phyloP scores from a whole-genome alignment of 2,113 vertebrate species.

The mouse (Mus musculus) region GRCm39 chr6:36430501-36431000 shows the following conservation, averaged over 20 bases:
- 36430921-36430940: background rate
- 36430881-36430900: background rate
- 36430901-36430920: background rate
- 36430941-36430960: background rate
- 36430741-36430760: slow-evolving; percentile 69
- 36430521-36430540: background rate
- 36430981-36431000: background rate
- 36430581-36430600: background rate
- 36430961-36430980: background rate
- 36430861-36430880: background rate
- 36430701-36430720: slow-evolving; percentile 53
- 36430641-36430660: slow-evolving; percentile 59
- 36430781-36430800: slow-evolving; percentile 71
- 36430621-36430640: slow-evolving; percentile 49
- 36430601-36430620: background rate
- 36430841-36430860: slow-evolving; percentile 74
- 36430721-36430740: slow-evolving; percentile 59
- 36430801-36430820: slow-evolving; percentile 76
- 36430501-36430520: background rate
- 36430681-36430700: slow-evolving; percentile 23
- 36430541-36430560: slow-evolving; percentile 38
- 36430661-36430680: slow-evolving; percentile 20
- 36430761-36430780: slow-evolving; percentile 74
- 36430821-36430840: slow-evolving; percentile 39
- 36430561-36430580: slow-evolving; percentile 2